These are phyloP conservation scores for Setophaga petechia DNA, from an alignment of 2,113 vertebrate genomes.

Conservation along the genomic window DNA sequence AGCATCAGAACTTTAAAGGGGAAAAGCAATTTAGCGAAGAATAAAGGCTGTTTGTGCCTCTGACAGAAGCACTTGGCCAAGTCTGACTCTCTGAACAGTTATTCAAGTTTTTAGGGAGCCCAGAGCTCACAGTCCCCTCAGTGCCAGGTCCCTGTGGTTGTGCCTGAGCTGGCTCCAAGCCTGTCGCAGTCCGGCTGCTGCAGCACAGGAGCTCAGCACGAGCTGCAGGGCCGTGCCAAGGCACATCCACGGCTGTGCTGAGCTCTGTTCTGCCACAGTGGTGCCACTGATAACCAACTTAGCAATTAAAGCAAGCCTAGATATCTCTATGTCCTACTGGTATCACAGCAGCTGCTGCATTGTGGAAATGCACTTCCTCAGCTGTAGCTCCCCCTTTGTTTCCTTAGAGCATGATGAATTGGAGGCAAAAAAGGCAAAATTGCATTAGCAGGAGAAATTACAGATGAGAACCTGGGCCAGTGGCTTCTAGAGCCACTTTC, in stretches of 20 bases:
- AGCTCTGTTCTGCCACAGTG: conserved; percentile 4
- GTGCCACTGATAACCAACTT: neutral
- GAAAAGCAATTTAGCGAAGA: neutral
- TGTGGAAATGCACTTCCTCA: conserved; percentile 6
- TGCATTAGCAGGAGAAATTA: neutral
- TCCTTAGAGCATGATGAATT: neutral
- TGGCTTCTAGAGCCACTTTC: conserved; percentile 30
- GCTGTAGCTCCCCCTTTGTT: conserved; percentile 3
- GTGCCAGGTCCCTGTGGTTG: neutral
- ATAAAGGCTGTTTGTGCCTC: neutral
- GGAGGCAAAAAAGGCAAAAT: conserved; percentile 9
- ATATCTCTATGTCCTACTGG: neutral
- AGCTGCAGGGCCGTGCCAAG: neutral
- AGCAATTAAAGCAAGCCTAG: conserved; percentile 40
- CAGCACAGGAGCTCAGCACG: conserved; percentile 34
- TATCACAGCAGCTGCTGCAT: conserved; percentile 14
- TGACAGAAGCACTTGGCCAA: neutral
- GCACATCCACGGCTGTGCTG: neutral
- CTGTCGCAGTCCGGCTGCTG: conserved; percentile 46
- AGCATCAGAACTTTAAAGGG: neutral
- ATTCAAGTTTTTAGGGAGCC: conserved; percentile 61
- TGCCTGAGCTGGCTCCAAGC: conserved; percentile 18
- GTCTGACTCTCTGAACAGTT: conserved; percentile 28
- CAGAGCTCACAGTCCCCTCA: neutral
- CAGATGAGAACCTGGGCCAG: neutral